These are phyloP conservation scores for Eutolmus rufibarbis DNA, from an alignment of 2,888 invertebrate genomes.

Conservation along the genomic window DNA sequence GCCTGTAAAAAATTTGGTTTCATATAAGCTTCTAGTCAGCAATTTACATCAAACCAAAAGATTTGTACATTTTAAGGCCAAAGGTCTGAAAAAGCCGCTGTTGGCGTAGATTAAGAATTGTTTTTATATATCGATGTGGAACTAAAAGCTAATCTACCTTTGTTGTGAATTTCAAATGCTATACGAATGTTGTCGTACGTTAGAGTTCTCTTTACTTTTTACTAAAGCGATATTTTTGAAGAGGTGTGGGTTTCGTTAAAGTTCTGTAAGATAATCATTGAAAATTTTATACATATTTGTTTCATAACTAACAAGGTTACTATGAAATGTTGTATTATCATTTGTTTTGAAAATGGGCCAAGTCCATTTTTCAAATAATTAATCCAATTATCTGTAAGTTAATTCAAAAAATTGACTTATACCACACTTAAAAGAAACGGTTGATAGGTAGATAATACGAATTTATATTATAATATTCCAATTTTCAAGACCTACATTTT, in stretches of 20 bases:
- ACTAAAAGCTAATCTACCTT: not conserved
- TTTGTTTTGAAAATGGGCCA: not conserved
- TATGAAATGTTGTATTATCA: not conserved
- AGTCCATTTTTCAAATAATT: not conserved
- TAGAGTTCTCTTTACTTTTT: not conserved
- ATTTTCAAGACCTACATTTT: not conserved
- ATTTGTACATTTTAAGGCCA: not conserved
- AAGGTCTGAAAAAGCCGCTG: not conserved
- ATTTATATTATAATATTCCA: not conserved
- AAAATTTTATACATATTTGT: not conserved
- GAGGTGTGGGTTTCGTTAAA: not conserved
- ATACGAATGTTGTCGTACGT: not conserved
- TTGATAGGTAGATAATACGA: too few relatives aligned
- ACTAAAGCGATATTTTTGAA: not conserved
- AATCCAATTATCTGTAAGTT: too few relatives aligned
- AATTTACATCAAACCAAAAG: not conserved
- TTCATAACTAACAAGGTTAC: not conserved
- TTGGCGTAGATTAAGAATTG: not conserved
- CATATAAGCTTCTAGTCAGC: not conserved
- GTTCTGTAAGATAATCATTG: not conserved
- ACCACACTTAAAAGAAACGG: too few relatives aligned
- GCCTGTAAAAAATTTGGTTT: not conserved
- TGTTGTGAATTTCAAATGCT: constrained; percentile 21
- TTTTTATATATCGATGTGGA: constrained; percentile 6
- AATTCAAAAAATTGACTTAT: too few relatives aligned